Percentiles rank a stretch among this genome's conserved stretches.
These are phyloP conservation scores for Schizopygopsis pylzovi DNA, from an alignment of 2,797 vertebrate genomes.

Conservation along the genomic window DNA sequence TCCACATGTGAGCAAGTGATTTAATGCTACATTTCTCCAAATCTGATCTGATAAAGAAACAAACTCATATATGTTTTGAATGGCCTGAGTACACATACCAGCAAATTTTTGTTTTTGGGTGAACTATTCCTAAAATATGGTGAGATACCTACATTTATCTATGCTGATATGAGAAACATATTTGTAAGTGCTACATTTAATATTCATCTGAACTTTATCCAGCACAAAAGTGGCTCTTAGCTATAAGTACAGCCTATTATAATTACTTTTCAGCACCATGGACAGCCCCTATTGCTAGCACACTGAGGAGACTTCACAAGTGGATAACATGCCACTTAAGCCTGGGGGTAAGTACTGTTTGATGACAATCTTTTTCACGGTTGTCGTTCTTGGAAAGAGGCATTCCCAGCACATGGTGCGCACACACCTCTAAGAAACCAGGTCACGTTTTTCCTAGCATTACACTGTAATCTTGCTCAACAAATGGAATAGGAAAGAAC, in stretches of 20 bases:
- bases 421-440: constrained; percentile 1
- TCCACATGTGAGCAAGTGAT: no score
- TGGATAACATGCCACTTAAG: constrained; percentile 24
- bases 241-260: constrained; percentile 1
- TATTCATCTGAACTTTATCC: background rate
- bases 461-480: background rate
- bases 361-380: constrained; percentile 7
- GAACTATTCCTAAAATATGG: background rate
- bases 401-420: background rate
- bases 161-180: background rate
- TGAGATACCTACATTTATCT: background rate
- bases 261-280: constrained; percentile 33
- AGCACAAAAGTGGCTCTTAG: constrained; percentile 59
- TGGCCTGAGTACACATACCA: background rate
- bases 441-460: background rate
- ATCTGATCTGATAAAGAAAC: background rate
- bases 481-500: background rate
- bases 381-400: constrained; percentile 26
- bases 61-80: background rate
- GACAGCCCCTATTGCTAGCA: constrained; percentile 9
- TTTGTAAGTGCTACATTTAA: background rate
- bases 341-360: constrained; percentile 10
- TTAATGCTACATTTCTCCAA: background rate
- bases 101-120: background rate
- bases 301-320: background rate